phyloP scores from a whole-genome alignment of 2,888 invertebrate genomes.

The Bellardia bayeri region DNA sequence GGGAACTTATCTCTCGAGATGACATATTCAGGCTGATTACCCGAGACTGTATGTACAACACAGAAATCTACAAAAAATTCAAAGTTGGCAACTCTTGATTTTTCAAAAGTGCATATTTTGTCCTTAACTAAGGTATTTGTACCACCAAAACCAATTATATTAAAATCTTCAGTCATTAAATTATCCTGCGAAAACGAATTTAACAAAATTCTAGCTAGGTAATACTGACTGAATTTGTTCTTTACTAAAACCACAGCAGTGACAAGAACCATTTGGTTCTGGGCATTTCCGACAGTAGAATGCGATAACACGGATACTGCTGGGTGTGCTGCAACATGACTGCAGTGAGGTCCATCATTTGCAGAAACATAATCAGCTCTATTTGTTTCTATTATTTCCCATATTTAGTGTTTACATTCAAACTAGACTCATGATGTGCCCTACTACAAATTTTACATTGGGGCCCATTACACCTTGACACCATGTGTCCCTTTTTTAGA shows the following conservation, averaged over 20 bases:
- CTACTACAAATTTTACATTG: background rate
- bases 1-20: background rate
- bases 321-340: no score
- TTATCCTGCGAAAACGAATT: conserved; percentile 33
- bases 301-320: no score
- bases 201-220: background rate
- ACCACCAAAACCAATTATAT: conserved; percentile 38
- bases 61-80: conserved; percentile 12
- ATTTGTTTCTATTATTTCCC: background rate
- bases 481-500: conserved; percentile 3
- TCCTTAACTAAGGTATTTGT: background rate
- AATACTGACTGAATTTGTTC: conserved; percentile 3
- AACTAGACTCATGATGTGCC: background rate
- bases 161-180: conserved; percentile 15
- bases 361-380: background rate
- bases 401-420: background rate
- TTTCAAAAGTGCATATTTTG: background rate
- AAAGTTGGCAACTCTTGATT: conserved; percentile 11
- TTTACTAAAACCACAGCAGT: conserved; percentile 38
- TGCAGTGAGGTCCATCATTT: background rate
- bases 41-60: no score
- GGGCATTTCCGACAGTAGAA: no score
- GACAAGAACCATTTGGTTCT: conserved; percentile 30
- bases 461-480: background rate
- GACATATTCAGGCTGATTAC: conserved; percentile 3